Evolutionary conservation across 2,888 invertebrate genomes (phyloP), one percentile per base, ranked within the genome.

Genomic region (Philhelius pedissequus): DNA sequence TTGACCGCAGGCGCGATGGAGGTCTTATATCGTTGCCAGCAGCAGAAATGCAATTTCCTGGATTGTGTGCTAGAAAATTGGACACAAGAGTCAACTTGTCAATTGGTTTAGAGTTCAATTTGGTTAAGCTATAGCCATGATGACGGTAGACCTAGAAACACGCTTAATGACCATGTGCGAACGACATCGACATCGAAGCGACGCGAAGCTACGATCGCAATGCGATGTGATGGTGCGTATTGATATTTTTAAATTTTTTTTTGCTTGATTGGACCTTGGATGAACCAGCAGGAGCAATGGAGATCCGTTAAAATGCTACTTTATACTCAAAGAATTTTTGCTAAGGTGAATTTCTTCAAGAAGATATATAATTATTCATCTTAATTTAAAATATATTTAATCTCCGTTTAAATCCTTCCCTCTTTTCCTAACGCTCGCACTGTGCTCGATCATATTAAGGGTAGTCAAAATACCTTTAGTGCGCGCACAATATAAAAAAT

Each of bases 51-150:
- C 58, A 69, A 69, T 69, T 78, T 82, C 62, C 78, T 74, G 68
- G 73, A 78, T 76, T 66, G 54, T 48, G 64, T 15, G 52, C 8
- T 30, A 69, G 45, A 62, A n/a, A 54, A 52, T 50, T 70, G 45
- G 75, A 84, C 83, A 83, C 40, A 70, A 75, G 66, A 84, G 75
- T 84, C 79, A 70, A 75, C 50, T 79, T 84, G 83, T 84, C 79
- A 84, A 74, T 74, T 83, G 64, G 62, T 48, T 54, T 18, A 60
- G 78, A 73, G 82, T 83, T 83, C 78, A 83, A 84, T 74, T 70
- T 56, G 73, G 50, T 11, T 27, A 27, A 9, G n/a, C 22, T 13
- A n/a, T 13, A 30, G 30, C 18, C 52, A 45, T 62, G 54, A 50
- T 18, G n/a, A n/a, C n/a, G n/a, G 9, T 15, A 35, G 56, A 30